Percentiles rank a stretch among this genome's conserved stretches.
These are phyloP conservation scores for Theretra japonica DNA, from an alignment of 2,888 invertebrate genomes.

Conservation along the genomic window DNA sequence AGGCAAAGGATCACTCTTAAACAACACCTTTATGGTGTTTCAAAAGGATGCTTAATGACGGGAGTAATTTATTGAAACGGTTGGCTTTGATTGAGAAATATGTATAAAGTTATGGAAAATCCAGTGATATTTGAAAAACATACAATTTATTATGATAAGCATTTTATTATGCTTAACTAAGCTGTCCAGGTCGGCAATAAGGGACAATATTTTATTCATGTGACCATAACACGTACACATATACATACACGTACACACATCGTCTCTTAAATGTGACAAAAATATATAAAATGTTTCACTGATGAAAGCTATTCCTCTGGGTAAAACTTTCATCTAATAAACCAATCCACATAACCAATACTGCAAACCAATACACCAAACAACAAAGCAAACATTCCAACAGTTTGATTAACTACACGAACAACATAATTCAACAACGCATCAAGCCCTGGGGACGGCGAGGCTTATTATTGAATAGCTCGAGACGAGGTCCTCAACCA, in stretches of 20 bases:
- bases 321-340: background rate
- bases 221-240: too few species aligned
- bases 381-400: background rate
- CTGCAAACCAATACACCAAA: background rate
- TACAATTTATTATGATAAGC: too few species aligned
- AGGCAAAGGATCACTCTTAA: constrained; percentile 2
- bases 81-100: background rate
- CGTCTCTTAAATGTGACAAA: too few species aligned
- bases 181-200: too few species aligned
- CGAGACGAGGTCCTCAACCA: constrained; percentile 17
- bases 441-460: background rate
- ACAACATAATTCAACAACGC: background rate
- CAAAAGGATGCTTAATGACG: constrained; percentile 13
- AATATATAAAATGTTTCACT: too few species aligned
- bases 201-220: too few species aligned
- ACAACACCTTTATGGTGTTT: background rate
- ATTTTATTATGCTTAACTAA: too few species aligned
- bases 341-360: too few species aligned
- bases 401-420: background rate
- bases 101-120: background rate
- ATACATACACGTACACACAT: too few species aligned
- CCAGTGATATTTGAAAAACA: too few species aligned
- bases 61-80: background rate
- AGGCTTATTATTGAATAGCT: constrained; percentile 7
- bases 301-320: too few species aligned